Conservation (phyloP, 92 coral and sea anemone species). For the Plumapathes pennacea region DNA sequence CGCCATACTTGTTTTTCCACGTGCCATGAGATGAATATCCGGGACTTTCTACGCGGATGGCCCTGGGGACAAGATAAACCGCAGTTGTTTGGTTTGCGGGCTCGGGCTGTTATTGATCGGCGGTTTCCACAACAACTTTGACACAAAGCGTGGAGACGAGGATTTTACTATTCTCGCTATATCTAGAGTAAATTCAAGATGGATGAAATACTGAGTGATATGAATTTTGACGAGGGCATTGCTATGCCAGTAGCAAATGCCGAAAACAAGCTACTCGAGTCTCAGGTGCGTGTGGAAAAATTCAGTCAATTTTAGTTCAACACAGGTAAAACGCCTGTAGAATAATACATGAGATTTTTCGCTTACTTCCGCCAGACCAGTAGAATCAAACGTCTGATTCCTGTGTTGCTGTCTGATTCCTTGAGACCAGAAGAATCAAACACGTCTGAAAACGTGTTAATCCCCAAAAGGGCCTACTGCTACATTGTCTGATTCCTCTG, state of each 20-base stretch:
- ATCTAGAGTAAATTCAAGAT: conserved; percentile 38
- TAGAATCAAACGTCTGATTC: too few relatives aligned
- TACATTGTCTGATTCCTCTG: too few relatives aligned
- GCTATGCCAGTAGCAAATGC: conserved; percentile 96
- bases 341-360: too few relatives aligned
- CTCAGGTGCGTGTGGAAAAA: conserved; percentile 58
- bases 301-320: background rate
- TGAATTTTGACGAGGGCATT: conserved; percentile 97
- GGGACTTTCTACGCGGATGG: conserved; percentile 39
- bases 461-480: too few relatives aligned
- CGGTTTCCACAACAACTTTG: conserved; percentile 89
- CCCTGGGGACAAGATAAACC: too few relatives aligned
- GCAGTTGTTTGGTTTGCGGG: conserved; percentile 24
- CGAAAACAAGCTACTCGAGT: conserved; percentile 82
- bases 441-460: too few relatives aligned
- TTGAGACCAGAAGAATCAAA: too few relatives aligned
- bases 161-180: background rate
- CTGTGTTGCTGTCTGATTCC: too few relatives aligned
- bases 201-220: conserved; percentile 84
- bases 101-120: conserved; percentile 35
- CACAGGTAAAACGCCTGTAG: background rate
- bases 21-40: too few relatives aligned
- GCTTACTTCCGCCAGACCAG: too few relatives aligned
- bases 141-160: background rate
- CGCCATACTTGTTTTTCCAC: too few relatives aligned